Evolutionary conservation across 1,140 invertebrate genomes (phyloP).

Genomic region (Brachionus asplanchnoidis): DNA sequence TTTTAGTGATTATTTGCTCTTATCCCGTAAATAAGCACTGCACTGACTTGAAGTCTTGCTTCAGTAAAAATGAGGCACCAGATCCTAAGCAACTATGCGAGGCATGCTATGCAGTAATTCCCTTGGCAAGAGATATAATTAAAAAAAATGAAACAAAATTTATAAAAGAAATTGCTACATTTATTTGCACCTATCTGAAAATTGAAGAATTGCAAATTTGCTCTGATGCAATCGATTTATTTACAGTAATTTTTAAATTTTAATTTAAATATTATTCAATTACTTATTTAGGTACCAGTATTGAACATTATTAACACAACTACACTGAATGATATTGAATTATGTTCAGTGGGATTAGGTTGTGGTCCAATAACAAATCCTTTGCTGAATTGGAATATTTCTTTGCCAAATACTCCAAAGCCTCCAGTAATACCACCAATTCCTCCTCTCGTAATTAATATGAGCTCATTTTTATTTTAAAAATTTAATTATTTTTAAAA

Average conservation of each 20-base stretch:
- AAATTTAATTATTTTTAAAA: background rate
- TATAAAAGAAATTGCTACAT: slow-evolving; percentile 1
- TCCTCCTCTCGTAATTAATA: background rate
- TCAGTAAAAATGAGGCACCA: background rate
- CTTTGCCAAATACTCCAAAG: slow-evolving; percentile 28
- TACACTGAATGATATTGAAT: slow-evolving; percentile 34
- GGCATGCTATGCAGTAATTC: background rate
- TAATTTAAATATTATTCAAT: background rate
- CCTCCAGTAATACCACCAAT: slow-evolving; percentile 20
- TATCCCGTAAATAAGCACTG: background rate
- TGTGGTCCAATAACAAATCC: slow-evolving; percentile 6
- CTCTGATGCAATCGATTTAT: slow-evolving; percentile 19
- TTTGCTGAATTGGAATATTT: slow-evolving; percentile 20
- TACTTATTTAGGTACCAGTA: background rate
- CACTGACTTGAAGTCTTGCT: background rate
- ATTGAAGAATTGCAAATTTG: background rate
- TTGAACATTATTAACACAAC: slow-evolving; percentile 28
- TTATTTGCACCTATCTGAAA: slow-evolving; percentile 4
- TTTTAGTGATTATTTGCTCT: background rate
- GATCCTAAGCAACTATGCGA: background rate
- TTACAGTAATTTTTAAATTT: background rate
- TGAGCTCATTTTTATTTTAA: background rate
- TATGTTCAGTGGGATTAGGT: background rate
- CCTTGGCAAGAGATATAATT: slow-evolving; percentile 29
- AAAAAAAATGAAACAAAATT: slow-evolving; percentile 14